Evolutionary conservation across 2,888 invertebrate species (phyloP).

Genomic region (Metopia argyrocephala): DNA sequence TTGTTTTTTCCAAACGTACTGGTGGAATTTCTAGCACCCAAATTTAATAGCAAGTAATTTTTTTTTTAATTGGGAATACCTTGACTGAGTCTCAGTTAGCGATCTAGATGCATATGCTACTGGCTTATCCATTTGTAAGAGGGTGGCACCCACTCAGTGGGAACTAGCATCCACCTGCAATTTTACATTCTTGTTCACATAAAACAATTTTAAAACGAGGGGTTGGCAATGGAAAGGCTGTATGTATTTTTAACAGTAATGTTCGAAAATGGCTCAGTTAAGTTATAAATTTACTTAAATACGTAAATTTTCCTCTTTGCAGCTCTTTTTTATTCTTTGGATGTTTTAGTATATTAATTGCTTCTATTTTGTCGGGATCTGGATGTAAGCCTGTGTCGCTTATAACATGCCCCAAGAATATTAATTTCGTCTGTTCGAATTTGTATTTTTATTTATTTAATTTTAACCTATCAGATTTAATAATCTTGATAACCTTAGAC

Average conservation of each 20-base stretch:
- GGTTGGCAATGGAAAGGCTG: constrained; percentile 8
- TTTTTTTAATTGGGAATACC: constrained; percentile 43
- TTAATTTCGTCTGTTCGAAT: constrained; percentile 3
- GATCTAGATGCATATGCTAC: constrained; percentile 30
- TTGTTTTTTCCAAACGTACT: no score
- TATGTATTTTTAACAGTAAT: constrained; percentile 14
- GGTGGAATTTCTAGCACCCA: no score
- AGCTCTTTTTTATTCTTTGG: constrained; percentile 55
- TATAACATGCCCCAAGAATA: constrained; percentile 48
- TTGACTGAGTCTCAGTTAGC: constrained; percentile 12
- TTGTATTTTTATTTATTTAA: constrained; percentile 67
- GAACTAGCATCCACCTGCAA: constrained; percentile 41
- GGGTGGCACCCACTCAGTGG: constrained; percentile 16
- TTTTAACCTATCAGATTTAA: constrained; percentile 53
- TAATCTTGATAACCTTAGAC: constrained; percentile 45
- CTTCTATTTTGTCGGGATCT: constrained; percentile 57
- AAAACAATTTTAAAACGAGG: constrained; percentile 36
- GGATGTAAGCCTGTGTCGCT: constrained; percentile 30
- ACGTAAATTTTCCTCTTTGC: constrained; percentile 62
- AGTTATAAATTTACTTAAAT: constrained; percentile 39
- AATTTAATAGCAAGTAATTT: constrained; percentile 42
- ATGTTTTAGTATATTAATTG: constrained; percentile 52
- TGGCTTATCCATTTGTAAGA: constrained; percentile 11
- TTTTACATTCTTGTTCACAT: constrained; percentile 35
- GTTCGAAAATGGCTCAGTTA: constrained; percentile 1